A percentile compares a stretch with the other conserved stretches of the same genome.
These are phyloP conservation scores for Notiomystis cincta DNA, from an alignment of 2,113 vertebrate genomes.

Conservation along the genomic window DNA sequence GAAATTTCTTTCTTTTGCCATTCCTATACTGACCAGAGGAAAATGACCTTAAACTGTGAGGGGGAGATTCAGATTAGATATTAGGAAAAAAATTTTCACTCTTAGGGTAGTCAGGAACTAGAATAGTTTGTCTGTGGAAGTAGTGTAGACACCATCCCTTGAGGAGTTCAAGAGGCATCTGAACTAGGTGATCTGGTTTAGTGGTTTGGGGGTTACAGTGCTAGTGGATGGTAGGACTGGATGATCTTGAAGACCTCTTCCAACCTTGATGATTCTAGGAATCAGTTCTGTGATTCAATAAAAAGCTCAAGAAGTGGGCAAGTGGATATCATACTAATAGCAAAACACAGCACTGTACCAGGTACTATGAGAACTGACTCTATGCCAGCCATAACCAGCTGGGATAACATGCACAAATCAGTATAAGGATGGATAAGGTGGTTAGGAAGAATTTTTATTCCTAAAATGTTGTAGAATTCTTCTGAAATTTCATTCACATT, in stretches of 20 bases:
- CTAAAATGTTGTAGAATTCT: not conserved
- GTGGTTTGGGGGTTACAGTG: not conserved
- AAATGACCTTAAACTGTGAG: not conserved
- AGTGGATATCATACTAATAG: not conserved
- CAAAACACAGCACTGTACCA: not conserved
- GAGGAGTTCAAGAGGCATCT: not conserved
- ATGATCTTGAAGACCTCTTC: not conserved
- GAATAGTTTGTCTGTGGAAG: not conserved
- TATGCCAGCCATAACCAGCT: not conserved
- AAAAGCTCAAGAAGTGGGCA: not conserved
- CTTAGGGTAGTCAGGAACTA: not conserved
- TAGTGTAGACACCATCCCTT: not conserved
- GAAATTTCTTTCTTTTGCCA: not conserved
- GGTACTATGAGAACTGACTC: not conserved
- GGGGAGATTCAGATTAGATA: not conserved
- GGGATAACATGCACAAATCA: accelerated
- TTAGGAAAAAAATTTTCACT: not conserved
- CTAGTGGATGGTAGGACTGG: not conserved
- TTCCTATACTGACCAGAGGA: no score
- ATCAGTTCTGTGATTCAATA: not conserved
- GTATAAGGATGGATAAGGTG: not conserved
- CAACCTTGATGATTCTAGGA: not conserved
- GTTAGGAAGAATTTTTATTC: not conserved
- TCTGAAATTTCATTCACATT: not conserved
- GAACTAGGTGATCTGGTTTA: not conserved